These are phyloP conservation scores for Equus quagga DNA, from an alignment of 2,113 vertebrate genomes.

Conservation along the genomic window DNA sequence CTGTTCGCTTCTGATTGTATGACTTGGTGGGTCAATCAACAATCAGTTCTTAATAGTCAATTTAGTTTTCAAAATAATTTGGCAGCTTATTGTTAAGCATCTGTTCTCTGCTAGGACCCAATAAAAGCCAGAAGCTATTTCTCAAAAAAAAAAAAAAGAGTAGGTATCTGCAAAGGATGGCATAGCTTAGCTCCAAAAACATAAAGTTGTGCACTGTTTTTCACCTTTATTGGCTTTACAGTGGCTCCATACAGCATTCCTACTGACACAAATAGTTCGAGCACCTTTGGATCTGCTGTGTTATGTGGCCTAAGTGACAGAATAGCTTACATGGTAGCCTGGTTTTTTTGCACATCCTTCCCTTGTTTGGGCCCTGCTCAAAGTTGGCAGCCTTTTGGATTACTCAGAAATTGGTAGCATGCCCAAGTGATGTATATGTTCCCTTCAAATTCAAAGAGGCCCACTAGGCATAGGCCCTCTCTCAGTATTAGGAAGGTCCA, in stretches of 20 bases:
- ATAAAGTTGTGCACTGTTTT: not conserved
- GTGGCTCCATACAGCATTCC: not conserved
- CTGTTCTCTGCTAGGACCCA: not conserved
- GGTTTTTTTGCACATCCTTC: not conserved
- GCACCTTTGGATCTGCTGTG: not conserved
- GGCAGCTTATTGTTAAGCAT: not conserved
- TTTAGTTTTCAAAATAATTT: not conserved
- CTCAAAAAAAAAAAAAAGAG: not conserved
- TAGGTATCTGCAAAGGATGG: not conserved
- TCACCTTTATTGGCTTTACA: not conserved
- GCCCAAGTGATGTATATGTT: not conserved
- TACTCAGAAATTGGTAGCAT: not conserved
- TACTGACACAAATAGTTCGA: not conserved
- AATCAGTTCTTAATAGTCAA: not conserved
- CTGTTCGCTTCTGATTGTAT: not conserved
- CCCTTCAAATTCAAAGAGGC: not conserved
- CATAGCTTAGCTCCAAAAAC: not conserved
- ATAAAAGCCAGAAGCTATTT: not conserved
- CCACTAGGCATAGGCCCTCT: not conserved
- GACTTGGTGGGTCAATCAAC: not conserved
- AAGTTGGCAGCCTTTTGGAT: not conserved
- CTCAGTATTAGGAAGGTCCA: not conserved
- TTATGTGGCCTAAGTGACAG: not conserved
- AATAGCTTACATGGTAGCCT: not conserved
- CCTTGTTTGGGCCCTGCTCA: not conserved